phyloP scores from a whole-genome alignment of 92 coral and sea anemone species.

The Phenganax stokvisi region DNA sequence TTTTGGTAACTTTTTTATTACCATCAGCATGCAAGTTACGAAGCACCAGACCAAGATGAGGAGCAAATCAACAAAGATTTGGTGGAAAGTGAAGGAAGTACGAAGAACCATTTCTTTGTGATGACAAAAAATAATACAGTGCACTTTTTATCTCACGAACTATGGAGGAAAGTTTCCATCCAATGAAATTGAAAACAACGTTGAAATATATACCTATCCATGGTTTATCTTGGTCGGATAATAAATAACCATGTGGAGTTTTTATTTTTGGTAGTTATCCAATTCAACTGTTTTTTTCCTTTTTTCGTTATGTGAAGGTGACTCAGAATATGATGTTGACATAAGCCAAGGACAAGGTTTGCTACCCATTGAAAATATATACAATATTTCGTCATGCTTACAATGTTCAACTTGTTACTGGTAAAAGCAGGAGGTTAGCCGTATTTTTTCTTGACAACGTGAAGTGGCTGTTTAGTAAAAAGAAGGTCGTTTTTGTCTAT shows the following conservation, averaged over 20 bases:
- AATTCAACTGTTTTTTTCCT: neutral
- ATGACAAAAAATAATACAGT: neutral
- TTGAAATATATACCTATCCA: too few species aligned
- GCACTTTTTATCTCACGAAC: too few species aligned
- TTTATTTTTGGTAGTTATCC: neutral
- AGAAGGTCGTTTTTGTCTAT: neutral
- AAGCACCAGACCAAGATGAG: conserved; percentile 89
- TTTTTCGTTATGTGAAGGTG: neutral
- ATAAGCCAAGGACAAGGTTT: conserved; percentile 2
- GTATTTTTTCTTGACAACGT: too few species aligned
- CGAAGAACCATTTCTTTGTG: neutral
- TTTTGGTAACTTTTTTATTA: neutral
- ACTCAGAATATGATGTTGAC: conserved; percentile 6
- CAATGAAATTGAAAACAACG: too few species aligned
- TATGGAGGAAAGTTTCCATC: too few species aligned
- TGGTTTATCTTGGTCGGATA: too few species aligned
- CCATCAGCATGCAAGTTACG: conserved; percentile 90
- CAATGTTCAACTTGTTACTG: too few species aligned
- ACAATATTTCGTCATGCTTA: neutral
- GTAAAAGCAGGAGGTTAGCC: too few species aligned
- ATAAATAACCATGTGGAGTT: neutral
- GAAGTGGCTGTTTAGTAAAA: too few species aligned
- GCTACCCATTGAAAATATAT: neutral
- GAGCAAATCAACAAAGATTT: conserved; percentile 56
- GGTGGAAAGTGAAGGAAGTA: conserved; percentile 58